phyloP scores from a whole-genome alignment of 2,797 vertebrate genomes.

The Molossus molossus region DNA sequence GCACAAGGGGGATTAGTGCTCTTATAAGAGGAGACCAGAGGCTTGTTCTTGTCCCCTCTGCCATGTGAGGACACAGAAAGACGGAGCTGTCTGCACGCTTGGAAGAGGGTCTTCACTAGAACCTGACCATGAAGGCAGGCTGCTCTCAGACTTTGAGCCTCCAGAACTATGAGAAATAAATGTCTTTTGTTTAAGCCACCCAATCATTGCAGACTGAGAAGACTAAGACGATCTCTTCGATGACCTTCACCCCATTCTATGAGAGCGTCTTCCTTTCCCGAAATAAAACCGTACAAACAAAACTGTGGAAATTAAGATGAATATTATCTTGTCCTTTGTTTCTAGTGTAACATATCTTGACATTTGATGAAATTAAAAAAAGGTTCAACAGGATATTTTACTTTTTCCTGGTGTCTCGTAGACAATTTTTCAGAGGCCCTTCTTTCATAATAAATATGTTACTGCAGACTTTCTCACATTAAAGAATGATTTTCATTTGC shows the following conservation, averaged over 20 bases:
- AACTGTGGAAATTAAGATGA: neutral
- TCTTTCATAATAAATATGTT: conserved; percentile 33
- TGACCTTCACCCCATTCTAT: neutral
- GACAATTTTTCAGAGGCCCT: conserved; percentile 51
- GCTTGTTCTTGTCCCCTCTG: neutral
- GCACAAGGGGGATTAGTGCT: neutral
- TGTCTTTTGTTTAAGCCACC: neutral
- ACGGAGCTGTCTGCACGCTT: neutral
- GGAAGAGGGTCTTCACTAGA: neutral
- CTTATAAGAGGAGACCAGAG: neutral
- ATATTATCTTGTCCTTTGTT: neutral
- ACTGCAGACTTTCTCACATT: conserved; percentile 14
- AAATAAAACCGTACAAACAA: conserved; percentile 35
- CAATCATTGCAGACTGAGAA: neutral
- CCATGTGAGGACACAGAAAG: neutral
- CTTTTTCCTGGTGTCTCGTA: conserved; percentile 9
- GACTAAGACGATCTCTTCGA: neutral
- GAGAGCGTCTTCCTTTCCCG: neutral
- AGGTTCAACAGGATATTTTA: neutral
- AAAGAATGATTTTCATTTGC: conserved; percentile 60
- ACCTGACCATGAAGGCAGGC: neutral
- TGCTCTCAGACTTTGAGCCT: neutral
- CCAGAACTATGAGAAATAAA: neutral
- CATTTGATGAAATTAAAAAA: conserved; percentile 32
- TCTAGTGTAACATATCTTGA: neutral